Conservation (phyloP, 2,113 vertebrate species). For the Penelope pileata region DNA sequence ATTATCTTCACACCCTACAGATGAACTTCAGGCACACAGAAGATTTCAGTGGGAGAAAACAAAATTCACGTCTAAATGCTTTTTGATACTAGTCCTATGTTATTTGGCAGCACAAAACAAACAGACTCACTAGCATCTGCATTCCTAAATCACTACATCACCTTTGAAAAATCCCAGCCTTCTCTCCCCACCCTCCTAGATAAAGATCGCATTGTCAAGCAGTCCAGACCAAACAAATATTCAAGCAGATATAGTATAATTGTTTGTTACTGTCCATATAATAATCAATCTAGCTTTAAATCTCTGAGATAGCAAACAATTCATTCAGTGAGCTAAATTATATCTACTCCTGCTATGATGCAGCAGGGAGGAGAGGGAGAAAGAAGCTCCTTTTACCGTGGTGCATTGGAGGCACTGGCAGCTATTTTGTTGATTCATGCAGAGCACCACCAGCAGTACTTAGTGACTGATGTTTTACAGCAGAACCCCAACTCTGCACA, state of each 20-base stretch:
- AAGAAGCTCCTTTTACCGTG: neutral
- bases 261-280: neutral
- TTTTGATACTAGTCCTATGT: neutral
- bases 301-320: neutral
- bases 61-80: neutral
- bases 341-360: neutral
- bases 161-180: neutral
- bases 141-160: neutral
- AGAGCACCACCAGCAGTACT: neutral
- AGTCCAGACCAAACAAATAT: neutral
- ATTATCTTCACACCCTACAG: neutral
- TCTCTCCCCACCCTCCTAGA: neutral
- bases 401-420: neutral
- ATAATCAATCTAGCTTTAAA: neutral
- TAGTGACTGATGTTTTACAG: neutral
- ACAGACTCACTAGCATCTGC: neutral
- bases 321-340: neutral
- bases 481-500: neutral
- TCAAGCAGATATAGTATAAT: neutral
- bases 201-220: neutral
- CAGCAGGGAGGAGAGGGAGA: neutral
- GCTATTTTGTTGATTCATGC: neutral
- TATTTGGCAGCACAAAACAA: neutral
- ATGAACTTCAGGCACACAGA: neutral
- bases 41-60: neutral